Base-by-base conservation (phyloP, 2,888 invertebrate species). In the Silvanus unidentatus region DNA sequence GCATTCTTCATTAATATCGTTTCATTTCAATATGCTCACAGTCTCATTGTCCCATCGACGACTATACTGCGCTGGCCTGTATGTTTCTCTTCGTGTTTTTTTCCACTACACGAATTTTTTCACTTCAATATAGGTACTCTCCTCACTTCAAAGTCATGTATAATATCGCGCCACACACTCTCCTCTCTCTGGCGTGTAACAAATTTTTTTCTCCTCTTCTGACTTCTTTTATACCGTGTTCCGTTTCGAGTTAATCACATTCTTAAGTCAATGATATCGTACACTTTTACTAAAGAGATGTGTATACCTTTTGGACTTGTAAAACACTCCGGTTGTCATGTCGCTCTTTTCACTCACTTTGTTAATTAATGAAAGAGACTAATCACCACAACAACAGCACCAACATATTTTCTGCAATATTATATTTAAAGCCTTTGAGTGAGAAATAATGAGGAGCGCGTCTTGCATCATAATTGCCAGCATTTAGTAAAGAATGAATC, bases 161-260 rank as follows among this genome's bases (percentile, higher is more conserved):
- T 50, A 54, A 53, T 55, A 50, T 49, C 54, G 54, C 56, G 56
- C 55, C 58, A 54, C 58, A 22, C 22, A 22, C 22, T 5, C n/a
- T n/a, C n/a, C n/a, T n/a, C n/a, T n/a, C n/a, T n/a, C 22, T 22
- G 22, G 3, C 22, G 22, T 22, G 22, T 22, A 22, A 22, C 22
- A 22, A 22, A 5, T 22, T 22, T 22, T 22, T 22, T 22, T 22
- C 22, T 22, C 22, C 22, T 3, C 3, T 22, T 5, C 8, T 5
- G 3, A 22, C 22, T 8, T 22, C 22, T 22, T 22, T 22, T 22
- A 22, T 22, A 22, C 22, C 22, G 8, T 22, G 22, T 22, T 22
- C 22, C 15, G 13, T 37, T 61, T 64, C 58, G 58, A 60, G 54
- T 59, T 64, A 64, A 64, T 65, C 64, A 60, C 63, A 60, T 65